Conservation (phyloP, 2,888 invertebrate genomes). For the Luffia ferchaultella region DNA sequence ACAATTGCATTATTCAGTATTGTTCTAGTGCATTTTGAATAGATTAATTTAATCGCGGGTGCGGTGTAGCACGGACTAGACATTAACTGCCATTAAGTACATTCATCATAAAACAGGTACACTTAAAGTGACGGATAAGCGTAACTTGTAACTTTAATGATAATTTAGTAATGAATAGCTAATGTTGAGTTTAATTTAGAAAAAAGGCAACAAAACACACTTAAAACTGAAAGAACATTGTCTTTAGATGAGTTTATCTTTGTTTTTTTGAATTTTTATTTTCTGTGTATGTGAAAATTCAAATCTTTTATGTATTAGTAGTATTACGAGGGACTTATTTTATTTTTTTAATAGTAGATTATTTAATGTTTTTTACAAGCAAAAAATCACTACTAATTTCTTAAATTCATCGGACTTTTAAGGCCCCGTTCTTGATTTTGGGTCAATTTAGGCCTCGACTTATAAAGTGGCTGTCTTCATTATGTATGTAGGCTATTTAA, state of each 20-base stretch:
- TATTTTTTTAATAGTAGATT: too few species aligned
- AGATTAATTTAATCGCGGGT: conserved; percentile 17
- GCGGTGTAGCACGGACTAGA: background rate
- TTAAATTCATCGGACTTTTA: too few species aligned
- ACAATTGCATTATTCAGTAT: conserved; percentile 21
- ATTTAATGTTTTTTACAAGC: too few species aligned
- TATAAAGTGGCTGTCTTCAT: too few species aligned
- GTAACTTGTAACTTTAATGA: background rate
- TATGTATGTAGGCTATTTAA: too few species aligned
- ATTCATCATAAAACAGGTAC: conserved; percentile 4
- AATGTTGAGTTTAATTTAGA: conserved; percentile 1
- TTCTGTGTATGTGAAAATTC: too few species aligned
- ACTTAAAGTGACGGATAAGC: conserved; percentile 7
- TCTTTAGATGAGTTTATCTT: background rate
- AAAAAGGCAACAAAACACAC: background rate
- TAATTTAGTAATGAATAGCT: background rate
- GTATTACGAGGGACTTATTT: too few species aligned
- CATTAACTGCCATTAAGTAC: background rate
- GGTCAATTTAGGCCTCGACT: too few species aligned
- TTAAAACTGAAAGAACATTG: background rate
- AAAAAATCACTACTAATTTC: too few species aligned
- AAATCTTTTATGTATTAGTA: too few species aligned
- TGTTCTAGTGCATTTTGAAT: conserved; percentile 27
- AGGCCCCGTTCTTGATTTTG: too few species aligned
- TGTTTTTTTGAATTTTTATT: background rate